phyloP scores from a whole-genome alignment of 1,140 invertebrate genomes.

The Bombus sylvicola region DNA sequence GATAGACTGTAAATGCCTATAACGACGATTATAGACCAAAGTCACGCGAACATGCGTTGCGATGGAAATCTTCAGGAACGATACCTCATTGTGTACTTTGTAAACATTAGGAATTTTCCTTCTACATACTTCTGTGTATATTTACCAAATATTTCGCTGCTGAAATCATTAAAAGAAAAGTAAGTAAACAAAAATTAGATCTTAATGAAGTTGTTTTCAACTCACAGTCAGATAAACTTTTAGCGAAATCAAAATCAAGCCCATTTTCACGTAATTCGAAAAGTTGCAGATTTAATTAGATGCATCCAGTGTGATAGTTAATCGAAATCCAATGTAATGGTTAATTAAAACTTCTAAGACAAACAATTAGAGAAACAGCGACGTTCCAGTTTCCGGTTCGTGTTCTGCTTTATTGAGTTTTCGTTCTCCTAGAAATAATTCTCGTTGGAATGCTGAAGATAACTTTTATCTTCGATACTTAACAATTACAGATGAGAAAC shows the following conservation, averaged over 20 bases:
- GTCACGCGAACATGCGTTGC: slow-evolving; percentile 2
- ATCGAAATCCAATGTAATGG: slow-evolving; percentile 24
- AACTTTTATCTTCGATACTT: neutral
- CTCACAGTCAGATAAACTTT: neutral
- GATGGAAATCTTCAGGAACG: neutral
- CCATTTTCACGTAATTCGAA: neutral
- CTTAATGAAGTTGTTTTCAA: neutral
- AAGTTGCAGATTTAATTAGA: slow-evolving; percentile 7
- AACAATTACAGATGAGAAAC: neutral
- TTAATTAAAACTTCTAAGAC: slow-evolving; percentile 16
- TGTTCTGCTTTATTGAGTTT: too few relatives aligned
- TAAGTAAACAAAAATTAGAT: neutral
- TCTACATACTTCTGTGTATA: too few relatives aligned
- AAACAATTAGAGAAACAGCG: neutral
- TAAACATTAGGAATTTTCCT: neutral
- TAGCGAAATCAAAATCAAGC: neutral
- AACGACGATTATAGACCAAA: neutral
- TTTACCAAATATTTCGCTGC: too few relatives aligned
- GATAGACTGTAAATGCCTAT: slow-evolving; percentile 16
- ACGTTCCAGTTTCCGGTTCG: neutral
- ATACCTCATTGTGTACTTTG: neutral
- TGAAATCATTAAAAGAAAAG: too few relatives aligned
- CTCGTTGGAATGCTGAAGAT: neutral
- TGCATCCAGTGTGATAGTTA: neutral
- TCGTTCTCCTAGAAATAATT: neutral